Percentiles rank a stretch among this genome's conserved stretches.
These are phyloP conservation scores for Eristalinus sepulchralis DNA, from an alignment of 2,888 invertebrate genomes.

Conservation along the genomic window DNA sequence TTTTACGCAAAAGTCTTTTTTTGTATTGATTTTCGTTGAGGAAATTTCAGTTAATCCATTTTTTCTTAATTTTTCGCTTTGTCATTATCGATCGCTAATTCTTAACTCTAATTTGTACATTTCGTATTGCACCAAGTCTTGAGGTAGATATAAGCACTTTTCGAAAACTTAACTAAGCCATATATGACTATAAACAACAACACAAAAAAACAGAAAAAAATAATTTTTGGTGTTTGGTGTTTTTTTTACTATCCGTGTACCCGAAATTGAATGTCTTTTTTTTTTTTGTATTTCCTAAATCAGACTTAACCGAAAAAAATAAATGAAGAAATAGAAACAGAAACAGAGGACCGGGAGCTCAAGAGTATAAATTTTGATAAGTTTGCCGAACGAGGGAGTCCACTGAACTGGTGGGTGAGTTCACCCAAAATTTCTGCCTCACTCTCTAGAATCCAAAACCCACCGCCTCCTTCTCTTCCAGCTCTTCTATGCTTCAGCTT, in stretches of 20 bases:
- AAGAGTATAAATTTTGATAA: slow-evolving; percentile 66
- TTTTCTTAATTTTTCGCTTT: neutral
- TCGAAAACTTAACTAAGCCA: neutral
- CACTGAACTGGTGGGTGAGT: slow-evolving; percentile 79
- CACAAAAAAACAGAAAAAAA: neutral
- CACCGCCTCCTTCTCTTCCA: neutral
- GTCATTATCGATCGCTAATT: neutral
- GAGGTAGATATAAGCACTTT: slow-evolving; percentile 43
- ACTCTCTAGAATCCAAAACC: slow-evolving; percentile 26
- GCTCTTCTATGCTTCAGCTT: neutral
- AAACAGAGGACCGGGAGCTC: slow-evolving; percentile 31
- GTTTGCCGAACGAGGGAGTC: slow-evolving; percentile 72
- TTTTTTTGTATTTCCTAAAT: slow-evolving; percentile 21
- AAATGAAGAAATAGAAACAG: slow-evolving; percentile 24
- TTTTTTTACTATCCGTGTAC: slow-evolving; percentile 32
- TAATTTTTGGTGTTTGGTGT: neutral
- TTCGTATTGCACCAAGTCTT: slow-evolving; percentile 51
- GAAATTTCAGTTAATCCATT: slow-evolving; percentile 28
- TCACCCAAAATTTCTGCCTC: slow-evolving; percentile 74
- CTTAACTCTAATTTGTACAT: slow-evolving; percentile 67
- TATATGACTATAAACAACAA: slow-evolving; percentile 4
- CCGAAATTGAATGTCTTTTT: slow-evolving; percentile 35
- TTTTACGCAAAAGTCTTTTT: slow-evolving; percentile 30
- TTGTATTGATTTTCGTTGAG: slow-evolving; percentile 31
- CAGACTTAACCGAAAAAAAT: slow-evolving; percentile 28